phyloP scores from a whole-genome alignment of 2,113 vertebrate species.

The Monopterus albus region DNA sequence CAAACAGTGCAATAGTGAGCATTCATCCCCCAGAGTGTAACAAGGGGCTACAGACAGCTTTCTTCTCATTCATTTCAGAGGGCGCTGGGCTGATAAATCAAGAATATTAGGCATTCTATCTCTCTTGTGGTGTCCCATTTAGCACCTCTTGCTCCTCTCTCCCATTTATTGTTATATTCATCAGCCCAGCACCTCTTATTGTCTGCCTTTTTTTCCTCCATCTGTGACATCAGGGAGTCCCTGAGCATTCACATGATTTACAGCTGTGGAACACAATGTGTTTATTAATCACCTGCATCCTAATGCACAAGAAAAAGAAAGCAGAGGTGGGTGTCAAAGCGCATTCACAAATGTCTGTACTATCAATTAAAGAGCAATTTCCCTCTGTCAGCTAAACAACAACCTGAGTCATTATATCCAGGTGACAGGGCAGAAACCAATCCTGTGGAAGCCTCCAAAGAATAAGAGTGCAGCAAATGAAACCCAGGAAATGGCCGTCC shows the following conservation, averaged over 20 bases:
- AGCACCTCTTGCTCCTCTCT: constrained; percentile 3
- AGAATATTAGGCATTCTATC: constrained; percentile 41
- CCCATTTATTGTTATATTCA: constrained; percentile 38
- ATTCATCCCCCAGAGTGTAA: constrained; percentile 37
- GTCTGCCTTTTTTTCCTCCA: constrained; percentile 22
- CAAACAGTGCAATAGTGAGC: constrained; percentile 35
- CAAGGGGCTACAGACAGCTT: constrained; percentile 25
- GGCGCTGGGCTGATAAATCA: constrained; percentile 56
- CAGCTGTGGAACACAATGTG: constrained; percentile 26
- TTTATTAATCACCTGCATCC: constrained; percentile 54
- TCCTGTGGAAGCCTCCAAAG: neutral
- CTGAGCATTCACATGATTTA: constrained; percentile 33
- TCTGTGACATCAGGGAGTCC: constrained; percentile 22
- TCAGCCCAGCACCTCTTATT: constrained; percentile 19
- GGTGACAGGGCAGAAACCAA: constrained; percentile 13
- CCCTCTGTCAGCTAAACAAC: neutral
- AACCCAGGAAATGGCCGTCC: constrained; percentile 33
- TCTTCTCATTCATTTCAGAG: constrained; percentile 54
- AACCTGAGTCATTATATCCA: constrained; percentile 11
- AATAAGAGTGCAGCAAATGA: constrained; percentile 25
- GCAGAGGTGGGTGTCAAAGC: neutral
- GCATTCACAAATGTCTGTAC: constrained; percentile 1
- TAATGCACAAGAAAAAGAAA: constrained; percentile 10
- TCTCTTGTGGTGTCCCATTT: constrained; percentile 3
- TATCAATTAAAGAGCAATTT: constrained; percentile 16